phyloP scores from a whole-genome alignment of 1,140 invertebrate species.

The Brachionus angularis region DNA sequence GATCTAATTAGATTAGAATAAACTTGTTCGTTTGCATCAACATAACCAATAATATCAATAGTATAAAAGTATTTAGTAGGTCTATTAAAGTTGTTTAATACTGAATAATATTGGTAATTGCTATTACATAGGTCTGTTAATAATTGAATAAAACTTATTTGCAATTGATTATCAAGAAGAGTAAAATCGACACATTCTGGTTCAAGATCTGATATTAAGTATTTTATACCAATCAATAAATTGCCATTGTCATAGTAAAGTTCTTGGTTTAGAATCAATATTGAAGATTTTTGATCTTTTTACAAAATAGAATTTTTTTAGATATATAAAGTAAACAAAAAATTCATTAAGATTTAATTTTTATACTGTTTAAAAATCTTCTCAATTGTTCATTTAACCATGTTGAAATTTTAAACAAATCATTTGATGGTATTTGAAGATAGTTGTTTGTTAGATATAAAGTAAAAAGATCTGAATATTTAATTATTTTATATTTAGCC shows the following conservation, averaged over 20 bases:
- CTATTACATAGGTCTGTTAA: not conserved
- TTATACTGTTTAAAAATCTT: not conserved
- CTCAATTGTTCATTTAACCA: constrained; percentile 32
- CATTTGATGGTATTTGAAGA: not conserved
- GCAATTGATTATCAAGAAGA: not conserved
- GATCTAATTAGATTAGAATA: not conserved
- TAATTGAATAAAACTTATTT: not conserved
- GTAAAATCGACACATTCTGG: constrained; percentile 28
- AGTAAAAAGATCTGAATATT: constrained; percentile 1
- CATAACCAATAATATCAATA: constrained; percentile 24
- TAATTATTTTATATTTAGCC: not conserved
- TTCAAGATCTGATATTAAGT: not conserved
- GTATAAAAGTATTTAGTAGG: constrained; percentile 15
- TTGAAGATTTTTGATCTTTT: not conserved
- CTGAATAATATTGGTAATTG: not conserved
- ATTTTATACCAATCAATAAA: constrained; percentile 8
- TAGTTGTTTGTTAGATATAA: constrained; percentile 10
- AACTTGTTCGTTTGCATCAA: not conserved
- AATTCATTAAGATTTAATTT: no score
- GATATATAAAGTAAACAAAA: not conserved
- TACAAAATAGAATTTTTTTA: not conserved
- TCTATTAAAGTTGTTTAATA: not conserved
- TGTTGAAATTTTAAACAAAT: constrained; percentile 10
- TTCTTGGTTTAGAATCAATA: constrained; percentile 2
- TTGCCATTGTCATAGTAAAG: constrained; percentile 6